Conservation (phyloP, 2,113 vertebrate genomes). For the Erinaceus europaeus region DNA sequence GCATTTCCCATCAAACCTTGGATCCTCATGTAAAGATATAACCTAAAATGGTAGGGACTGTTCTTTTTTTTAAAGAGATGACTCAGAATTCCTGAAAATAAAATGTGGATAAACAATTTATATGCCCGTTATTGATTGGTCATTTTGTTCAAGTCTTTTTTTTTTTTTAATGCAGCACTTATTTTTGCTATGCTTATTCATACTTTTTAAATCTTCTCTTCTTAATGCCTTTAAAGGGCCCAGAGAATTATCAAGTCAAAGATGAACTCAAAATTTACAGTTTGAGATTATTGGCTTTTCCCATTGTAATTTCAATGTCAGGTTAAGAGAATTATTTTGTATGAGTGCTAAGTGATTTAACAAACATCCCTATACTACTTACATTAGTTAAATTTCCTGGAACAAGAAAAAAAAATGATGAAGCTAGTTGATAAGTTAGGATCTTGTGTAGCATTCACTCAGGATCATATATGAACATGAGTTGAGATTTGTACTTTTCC, state of each 20-base stretch:
- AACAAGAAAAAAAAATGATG: not conserved
- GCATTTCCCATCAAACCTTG: not conserved
- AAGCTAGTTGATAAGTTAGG: not conserved
- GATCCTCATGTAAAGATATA: not conserved
- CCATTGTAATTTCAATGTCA: not conserved
- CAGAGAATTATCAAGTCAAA: no score
- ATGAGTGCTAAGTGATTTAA: not conserved
- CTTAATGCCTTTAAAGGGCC: not conserved
- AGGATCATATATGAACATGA: not conserved
- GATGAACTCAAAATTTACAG: no score
- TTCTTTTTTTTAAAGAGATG: not conserved
- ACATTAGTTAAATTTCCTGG: slow-evolving; percentile 17
- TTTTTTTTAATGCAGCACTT: not conserved
- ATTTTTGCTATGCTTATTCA: not conserved
- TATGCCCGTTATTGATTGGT: not conserved
- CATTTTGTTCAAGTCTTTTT: not conserved
- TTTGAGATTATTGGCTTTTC: slow-evolving; percentile 14
- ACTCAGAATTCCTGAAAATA: slow-evolving; percentile 55
- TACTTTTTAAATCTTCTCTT: not conserved
- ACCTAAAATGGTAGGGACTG: not conserved
- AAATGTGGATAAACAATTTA: not conserved
- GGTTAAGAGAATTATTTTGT: slow-evolving; percentile 37
- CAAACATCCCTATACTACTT: not conserved
- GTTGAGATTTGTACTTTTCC: not conserved
- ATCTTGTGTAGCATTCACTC: not conserved